Evolutionary conservation across 1,140 invertebrate species (phyloP).

Genomic region (Drosophila arizonae): DNA sequence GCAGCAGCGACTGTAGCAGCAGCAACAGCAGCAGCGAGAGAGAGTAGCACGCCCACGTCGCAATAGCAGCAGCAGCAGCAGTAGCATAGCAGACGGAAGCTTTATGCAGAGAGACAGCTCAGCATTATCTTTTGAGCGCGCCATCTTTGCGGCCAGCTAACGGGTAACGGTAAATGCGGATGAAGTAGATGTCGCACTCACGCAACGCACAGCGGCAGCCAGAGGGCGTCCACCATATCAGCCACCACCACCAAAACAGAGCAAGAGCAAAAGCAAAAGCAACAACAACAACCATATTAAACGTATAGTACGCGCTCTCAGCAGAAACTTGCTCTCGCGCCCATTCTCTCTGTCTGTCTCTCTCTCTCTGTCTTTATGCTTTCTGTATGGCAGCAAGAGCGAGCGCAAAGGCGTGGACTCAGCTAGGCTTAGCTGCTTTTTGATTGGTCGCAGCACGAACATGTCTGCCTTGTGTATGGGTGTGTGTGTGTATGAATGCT

Average conservation of each 20-base stretch:
- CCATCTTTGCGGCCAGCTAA: slow-evolving; percentile 56
- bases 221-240: slow-evolving; percentile 45
- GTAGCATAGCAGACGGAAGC: background rate
- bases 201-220: slow-evolving; percentile 18
- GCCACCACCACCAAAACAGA: slow-evolving; percentile 33
- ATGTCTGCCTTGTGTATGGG: slow-evolving; percentile 45
- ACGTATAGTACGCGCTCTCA: slow-evolving; percentile 8
- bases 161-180: slow-evolving; percentile 55
- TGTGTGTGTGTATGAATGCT: slow-evolving; percentile 23
- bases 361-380: background rate
- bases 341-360: slow-evolving; percentile 1
- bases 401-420: slow-evolving; percentile 42
- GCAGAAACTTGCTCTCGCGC: slow-evolving; percentile 10
- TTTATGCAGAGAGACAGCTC: slow-evolving; percentile 18
- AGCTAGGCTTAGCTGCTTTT: background rate
- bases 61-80: slow-evolving; percentile 10
- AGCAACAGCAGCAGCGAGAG: slow-evolving; percentile 12
- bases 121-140: slow-evolving; percentile 35
- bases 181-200: slow-evolving; percentile 51
- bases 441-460: slow-evolving; percentile 51
- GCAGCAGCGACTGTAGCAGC: slow-evolving; percentile 4
- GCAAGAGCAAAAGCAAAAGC: slow-evolving; percentile 10
- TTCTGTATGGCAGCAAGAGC: slow-evolving; percentile 17
- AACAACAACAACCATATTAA: background rate
- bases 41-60: slow-evolving; percentile 30